phyloP scores from a whole-genome alignment of 2,888 invertebrate species.

The Zhuqinia jingwanae region DNA sequence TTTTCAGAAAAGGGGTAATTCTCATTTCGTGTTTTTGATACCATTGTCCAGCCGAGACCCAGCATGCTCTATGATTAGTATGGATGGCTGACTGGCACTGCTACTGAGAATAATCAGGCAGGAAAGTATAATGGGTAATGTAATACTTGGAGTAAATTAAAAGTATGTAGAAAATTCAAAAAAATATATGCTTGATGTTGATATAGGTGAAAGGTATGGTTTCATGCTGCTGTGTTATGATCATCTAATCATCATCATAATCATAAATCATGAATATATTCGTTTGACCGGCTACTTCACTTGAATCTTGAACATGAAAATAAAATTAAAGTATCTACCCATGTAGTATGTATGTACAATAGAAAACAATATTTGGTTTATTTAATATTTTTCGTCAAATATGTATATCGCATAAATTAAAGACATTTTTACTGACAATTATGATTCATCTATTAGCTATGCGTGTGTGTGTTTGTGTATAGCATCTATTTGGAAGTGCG shows the following conservation, averaged over 20 bases:
- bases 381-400: too few relatives aligned
- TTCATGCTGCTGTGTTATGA: constrained; percentile 41
- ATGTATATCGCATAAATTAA: too few relatives aligned
- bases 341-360: too few relatives aligned
- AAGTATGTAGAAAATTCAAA: constrained; percentile 53
- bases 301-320: background rate
- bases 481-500: too few relatives aligned
- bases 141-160: constrained; percentile 20
- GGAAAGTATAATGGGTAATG: constrained; percentile 22
- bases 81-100: background rate
- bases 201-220: background rate
- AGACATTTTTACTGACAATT: too few relatives aligned
- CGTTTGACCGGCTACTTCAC: constrained; percentile 11
- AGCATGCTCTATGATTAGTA: constrained; percentile 36
- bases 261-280: background rate
- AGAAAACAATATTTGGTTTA: too few relatives aligned
- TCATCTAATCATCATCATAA: too few relatives aligned
- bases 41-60: background rate
- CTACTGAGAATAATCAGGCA: background rate
- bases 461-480: too few relatives aligned
- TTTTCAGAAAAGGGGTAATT: constrained; percentile 24
- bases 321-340: too few relatives aligned
- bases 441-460: too few relatives aligned
- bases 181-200: constrained; percentile 38
- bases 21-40: constrained; percentile 4